phyloP scores from a whole-genome alignment of 2,113 vertebrate species.

The Willisornis vidua region DNA sequence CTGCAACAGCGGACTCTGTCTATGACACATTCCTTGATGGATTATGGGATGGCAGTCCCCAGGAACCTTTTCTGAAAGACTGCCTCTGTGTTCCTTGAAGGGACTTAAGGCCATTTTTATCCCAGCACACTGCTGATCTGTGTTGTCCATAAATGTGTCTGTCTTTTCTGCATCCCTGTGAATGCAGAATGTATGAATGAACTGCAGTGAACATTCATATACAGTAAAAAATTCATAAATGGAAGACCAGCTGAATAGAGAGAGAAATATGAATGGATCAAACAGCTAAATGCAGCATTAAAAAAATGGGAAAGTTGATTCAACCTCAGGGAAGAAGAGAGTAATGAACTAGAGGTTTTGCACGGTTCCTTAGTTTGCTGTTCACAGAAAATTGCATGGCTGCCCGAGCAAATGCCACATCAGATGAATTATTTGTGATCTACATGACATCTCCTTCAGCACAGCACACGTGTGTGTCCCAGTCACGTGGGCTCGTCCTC shows the following conservation, averaged over 20 bases:
- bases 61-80: not conserved
- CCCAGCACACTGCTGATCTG: fast-evolving
- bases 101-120: not conserved
- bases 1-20: not conserved
- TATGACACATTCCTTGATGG: not conserved
- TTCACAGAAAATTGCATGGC: not conserved
- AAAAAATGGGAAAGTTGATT: not conserved
- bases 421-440: slow-evolving; percentile 14
- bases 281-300: not conserved
- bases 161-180: not conserved
- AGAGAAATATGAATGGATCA: slow-evolving; percentile 27
- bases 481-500: not conserved
- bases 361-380: not conserved
- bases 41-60: not conserved
- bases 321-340: not conserved
- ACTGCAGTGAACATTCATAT: not conserved
- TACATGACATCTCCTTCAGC: slow-evolving; percentile 4
- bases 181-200: not conserved
- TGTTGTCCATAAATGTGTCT: not conserved
- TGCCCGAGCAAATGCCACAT: slow-evolving; percentile 26
- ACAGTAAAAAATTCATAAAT: not conserved
- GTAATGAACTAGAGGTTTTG: slow-evolving; percentile 9
- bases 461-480: not conserved
- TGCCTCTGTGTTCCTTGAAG: not conserved
- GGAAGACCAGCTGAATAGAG: not conserved